Evolutionary conservation across 2,888 invertebrate species (phyloP), one percentile per base, ranked within the genome.

Genomic region (Drosophila glabriapex): DNA sequence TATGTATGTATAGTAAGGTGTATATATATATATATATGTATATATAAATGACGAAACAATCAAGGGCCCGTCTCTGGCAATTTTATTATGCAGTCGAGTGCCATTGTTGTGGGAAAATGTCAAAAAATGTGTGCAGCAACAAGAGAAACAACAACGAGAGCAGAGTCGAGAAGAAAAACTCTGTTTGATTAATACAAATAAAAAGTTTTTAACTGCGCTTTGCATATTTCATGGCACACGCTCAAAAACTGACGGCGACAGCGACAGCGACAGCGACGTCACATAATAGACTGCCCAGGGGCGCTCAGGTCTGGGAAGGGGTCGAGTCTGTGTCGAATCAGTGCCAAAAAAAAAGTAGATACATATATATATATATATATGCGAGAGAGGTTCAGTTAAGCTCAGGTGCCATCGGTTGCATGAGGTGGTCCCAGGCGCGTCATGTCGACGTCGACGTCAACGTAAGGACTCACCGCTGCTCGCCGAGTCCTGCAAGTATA

Each of bases 101-200:
- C 77, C 77, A 78, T 78, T 78, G 77, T 77, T 73, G 73, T 77
- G 68, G 56, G 39, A 49, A 78, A 78, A 78, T 78, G 78, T 78
- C 78, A 80, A 69, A 83, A 79, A 73, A 56, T 79, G 69, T 65
- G 68, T 49, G 65, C 37, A 16, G 52, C 60, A 65, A 54, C 46
- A 25, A 22, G 39, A 28, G 25, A 9, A 46, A 25, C 46, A 46
- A 22, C 46, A 22, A 22, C 14, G 14, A 16, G 41, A 12, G 37
- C 31, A 58, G 33, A 43, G 49, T 39, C 33, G 52, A 49, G 63
- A 56, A 52, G 65, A 70, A 85, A 83, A 85, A 89, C 80, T 85
- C 85, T 88, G 87, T 86, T 90, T 89, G 89, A 91, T 91, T 90
- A 89, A 90, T 85, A 83, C 86, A 91, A 90, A 88, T 91, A 89